Conservation (phyloP, 2,113 vertebrate species). For the Notarius lentiginosus region DNA sequence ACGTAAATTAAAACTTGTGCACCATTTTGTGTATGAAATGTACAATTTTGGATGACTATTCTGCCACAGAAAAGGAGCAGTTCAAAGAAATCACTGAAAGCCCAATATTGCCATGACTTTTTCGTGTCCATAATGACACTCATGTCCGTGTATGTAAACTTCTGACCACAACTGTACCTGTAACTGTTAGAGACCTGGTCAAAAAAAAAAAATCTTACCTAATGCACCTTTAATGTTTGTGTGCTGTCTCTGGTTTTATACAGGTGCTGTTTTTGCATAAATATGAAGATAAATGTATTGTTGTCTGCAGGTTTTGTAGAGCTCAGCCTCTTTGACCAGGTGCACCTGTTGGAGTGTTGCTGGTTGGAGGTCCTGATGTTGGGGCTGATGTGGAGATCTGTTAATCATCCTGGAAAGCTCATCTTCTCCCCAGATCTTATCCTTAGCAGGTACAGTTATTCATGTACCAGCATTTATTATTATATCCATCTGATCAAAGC, state of each 20-base stretch:
- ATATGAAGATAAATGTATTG: not conserved
- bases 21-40: too few relatives aligned
- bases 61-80: too few relatives aligned
- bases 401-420: slow-evolving; percentile 92
- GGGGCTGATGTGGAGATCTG: slow-evolving; percentile 96
- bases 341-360: slow-evolving; percentile 93
- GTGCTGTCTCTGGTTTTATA: not conserved
- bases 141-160: too few relatives aligned
- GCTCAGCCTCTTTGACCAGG: slow-evolving; percentile 89
- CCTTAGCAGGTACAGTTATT: slow-evolving; percentile 82
- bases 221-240: not conserved
- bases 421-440: slow-evolving; percentile 94
- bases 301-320: slow-evolving; percentile 84
- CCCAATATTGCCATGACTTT: too few relatives aligned
- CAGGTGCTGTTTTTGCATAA: not conserved
- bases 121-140: too few relatives aligned
- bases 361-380: slow-evolving; percentile 98
- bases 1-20: too few relatives aligned
- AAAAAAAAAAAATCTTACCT: not conserved
- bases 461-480: not conserved
- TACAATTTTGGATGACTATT: too few relatives aligned
- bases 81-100: too few relatives aligned
- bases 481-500: not conserved
- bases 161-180: too few relatives aligned
- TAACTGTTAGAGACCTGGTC: not conserved